Evolutionary conservation across 2,797 vertebrate genomes (phyloP).

Genomic region (Prionace glauca): DNA sequence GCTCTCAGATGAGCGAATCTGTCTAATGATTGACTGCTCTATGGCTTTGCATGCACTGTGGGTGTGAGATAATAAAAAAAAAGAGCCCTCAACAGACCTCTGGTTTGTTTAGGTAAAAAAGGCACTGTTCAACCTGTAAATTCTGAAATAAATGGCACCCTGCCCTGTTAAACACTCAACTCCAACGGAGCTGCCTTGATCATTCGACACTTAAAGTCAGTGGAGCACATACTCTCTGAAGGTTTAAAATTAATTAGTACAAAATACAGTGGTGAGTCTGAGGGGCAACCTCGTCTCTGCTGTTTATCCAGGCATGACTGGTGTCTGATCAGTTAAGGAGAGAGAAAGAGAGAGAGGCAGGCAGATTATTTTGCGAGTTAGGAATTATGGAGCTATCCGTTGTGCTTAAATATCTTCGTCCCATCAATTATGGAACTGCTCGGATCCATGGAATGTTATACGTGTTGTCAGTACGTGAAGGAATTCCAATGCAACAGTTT

Average conservation of each 20-base stretch:
- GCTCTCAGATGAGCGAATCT: background rate
- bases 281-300: background rate
- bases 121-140: background rate
- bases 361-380: background rate
- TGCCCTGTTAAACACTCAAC: background rate
- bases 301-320: constrained; percentile 22
- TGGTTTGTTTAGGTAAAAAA: background rate
- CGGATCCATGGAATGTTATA: background rate
- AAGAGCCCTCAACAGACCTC: background rate
- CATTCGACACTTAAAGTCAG: background rate
- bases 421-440: constrained; percentile 11
- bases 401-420: constrained; percentile 13
- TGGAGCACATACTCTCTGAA: background rate
- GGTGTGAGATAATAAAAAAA: background rate
- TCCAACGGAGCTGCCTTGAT: background rate
- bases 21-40: background rate
- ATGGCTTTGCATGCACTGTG: background rate
- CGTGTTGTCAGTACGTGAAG: background rate
- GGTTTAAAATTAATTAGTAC: constrained; percentile 1
- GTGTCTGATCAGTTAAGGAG: constrained; percentile 21
- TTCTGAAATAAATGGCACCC: constrained; percentile 1
- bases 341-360: background rate
- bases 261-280: background rate
- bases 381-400: constrained; percentile 34
- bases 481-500: background rate